These are phyloP conservation scores for Drosophila diplacantha DNA, from an alignment of 2,888 invertebrate species.

Conservation along the genomic window DNA sequence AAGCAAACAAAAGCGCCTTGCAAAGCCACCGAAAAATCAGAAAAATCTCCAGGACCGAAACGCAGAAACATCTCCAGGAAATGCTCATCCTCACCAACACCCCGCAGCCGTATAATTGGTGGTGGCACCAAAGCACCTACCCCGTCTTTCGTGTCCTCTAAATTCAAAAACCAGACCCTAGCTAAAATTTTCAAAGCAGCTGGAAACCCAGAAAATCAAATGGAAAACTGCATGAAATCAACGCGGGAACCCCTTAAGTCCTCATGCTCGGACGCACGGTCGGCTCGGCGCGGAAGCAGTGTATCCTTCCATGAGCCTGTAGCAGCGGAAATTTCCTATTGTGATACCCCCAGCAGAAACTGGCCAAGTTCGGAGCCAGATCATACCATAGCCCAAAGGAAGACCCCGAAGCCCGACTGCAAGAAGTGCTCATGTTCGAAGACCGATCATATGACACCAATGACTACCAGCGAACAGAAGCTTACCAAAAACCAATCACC, in stretches of 20 bases:
- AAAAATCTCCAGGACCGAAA: background rate
- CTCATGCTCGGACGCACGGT: background rate
- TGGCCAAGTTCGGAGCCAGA: background rate
- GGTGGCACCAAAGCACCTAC: background rate
- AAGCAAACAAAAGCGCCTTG: background rate
- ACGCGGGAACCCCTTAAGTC: background rate
- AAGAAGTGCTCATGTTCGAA: background rate
- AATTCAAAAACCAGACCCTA: background rate
- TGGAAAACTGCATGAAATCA: background rate
- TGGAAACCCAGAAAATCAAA: background rate
- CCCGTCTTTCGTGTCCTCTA: too few species aligned
- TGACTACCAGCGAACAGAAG: background rate
- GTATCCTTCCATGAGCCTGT: constrained; percentile 7
- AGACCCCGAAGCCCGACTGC: background rate
- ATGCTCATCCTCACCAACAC: background rate
- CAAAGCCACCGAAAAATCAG: background rate
- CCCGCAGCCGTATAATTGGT: background rate
- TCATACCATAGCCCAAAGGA: background rate
- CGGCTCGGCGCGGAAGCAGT: background rate
- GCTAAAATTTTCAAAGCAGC: background rate
- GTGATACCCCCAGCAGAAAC: background rate
- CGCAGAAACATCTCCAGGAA: background rate
- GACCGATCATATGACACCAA: background rate
- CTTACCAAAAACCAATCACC: too few species aligned
- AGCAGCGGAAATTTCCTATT: background rate